A percentile compares a stretch with the other conserved stretches of the same genome.
Conservation (phyloP, 2,113 vertebrate genomes). For the Sapajus apella region DNA sequence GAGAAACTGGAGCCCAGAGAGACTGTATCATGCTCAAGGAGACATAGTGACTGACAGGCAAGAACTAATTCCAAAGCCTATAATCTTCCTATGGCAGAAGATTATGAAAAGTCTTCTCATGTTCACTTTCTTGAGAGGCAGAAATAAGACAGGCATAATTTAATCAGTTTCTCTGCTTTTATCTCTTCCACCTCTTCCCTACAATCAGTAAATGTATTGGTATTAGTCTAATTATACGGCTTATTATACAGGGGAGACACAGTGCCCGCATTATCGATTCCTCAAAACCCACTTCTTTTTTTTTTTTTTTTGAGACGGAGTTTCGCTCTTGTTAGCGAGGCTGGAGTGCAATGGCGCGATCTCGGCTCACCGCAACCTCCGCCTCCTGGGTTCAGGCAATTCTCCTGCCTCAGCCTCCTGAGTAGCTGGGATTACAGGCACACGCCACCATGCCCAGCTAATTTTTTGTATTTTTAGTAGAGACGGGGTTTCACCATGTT, state of each 20-base stretch:
- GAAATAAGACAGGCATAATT: background rate
- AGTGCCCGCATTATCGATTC: background rate
- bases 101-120: background rate
- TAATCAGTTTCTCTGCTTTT: background rate
- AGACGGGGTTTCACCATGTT: too few species aligned
- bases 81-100: background rate
- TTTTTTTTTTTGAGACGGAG: too few species aligned
- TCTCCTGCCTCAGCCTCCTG: too few species aligned
- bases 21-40: background rate
- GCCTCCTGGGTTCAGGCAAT: too few species aligned
- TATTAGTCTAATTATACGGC: background rate
- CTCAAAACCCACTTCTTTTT: background rate
- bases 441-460: too few species aligned
- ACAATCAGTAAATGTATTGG: background rate
- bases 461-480: too few species aligned
- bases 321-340: too few species aligned
- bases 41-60: background rate
- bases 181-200: background rate
- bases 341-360: too few species aligned
- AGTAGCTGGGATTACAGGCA: too few species aligned
- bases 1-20: background rate
- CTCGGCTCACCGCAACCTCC: too few species aligned
- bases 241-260: background rate
- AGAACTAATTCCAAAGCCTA: background rate
- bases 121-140: background rate